Base-by-base conservation (phyloP, 2,888 invertebrate genomes). In the Galerucella nymphaeae region DNA sequence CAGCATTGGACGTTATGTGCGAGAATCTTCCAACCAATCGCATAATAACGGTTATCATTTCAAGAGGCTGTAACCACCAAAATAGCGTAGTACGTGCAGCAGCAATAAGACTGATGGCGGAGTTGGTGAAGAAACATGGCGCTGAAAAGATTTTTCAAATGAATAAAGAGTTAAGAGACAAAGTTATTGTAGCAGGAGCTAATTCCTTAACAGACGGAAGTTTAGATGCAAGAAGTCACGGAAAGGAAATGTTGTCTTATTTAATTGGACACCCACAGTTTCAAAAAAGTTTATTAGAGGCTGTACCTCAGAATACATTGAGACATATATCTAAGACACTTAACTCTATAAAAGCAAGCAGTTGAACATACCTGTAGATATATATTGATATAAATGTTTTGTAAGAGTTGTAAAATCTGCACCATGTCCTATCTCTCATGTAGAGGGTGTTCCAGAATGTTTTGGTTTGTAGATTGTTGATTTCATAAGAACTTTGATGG, bases 11-110 rank as follows among this genome's bases (percentile, higher is more conserved):
- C 80, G 89, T 91, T 14, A 93, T 99, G 91, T 92, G 96, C 72
- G 92, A 94, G 71, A 90, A 93, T 74, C 89, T 95, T 18, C 91
- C 92, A 41, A 90, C 93, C 8, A 87, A 89, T 8, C 91, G 93
- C 78, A 91, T 93, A 0, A 90, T 93, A 2, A 87, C 89, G 38
- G 91, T 94, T 11, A 85, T 96, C 68, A 89, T 92, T 8, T 87
- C 90, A 48, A 91, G 93, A 73, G 95, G 96, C 0, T 91, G 91
- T 0, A 87, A 87, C 14, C 97, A 98, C 86, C 95, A 96, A 79
- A 97, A 97, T 84, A 93, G 94, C 0, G 89, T 94, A 6, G 96
- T 98, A 5, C 90, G 97, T 41, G 93, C 95, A 61, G 92, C 96
- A 9, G 91, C 96, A 0, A 94, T 96, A 0, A 91, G 93, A 82